phyloP scores from a whole-genome alignment of 2,113 vertebrate species.

The Paracanthobrama guichenoti region DNA sequence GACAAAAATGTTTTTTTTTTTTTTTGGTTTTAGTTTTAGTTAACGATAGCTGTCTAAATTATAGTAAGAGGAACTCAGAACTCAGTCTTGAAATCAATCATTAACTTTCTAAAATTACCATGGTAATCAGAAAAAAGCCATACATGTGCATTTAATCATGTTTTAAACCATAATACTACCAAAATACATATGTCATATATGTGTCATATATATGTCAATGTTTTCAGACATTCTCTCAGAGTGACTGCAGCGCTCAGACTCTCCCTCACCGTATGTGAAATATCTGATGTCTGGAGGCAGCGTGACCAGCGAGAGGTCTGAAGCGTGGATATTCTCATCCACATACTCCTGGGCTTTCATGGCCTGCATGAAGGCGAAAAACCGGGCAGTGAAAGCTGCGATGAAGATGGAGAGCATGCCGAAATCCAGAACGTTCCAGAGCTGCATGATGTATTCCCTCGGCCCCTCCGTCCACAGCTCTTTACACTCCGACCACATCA shows the following conservation, averaged over 20 bases:
- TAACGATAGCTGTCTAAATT: too few species aligned
- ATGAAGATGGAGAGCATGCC: constrained; percentile 92
- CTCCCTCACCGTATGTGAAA: constrained; percentile 84
- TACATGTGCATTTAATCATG: neutral
- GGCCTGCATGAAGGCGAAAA: constrained; percentile 85
- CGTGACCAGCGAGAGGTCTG: constrained; percentile 79
- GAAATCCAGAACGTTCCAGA: constrained; percentile 89
- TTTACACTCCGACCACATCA: constrained; percentile 94
- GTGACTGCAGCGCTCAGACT: neutral
- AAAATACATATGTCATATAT: too few species aligned
- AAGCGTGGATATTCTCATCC: constrained; percentile 80
- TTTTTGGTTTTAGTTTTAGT: too few species aligned
- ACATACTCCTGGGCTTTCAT: constrained; percentile 87
- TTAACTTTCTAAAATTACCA: neutral
- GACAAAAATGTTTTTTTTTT: too few species aligned
- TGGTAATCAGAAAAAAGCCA: neutral
- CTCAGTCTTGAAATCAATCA: too few species aligned
- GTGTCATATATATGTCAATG: neutral
- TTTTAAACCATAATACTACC: neutral
- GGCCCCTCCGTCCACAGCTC: constrained; percentile 89
- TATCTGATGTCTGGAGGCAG: constrained; percentile 87
- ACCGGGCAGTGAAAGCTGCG: constrained; percentile 85
- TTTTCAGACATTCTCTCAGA: neutral
- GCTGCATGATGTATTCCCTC: constrained; percentile 84
- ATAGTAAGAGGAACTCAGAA: too few species aligned